Evolutionary conservation across 2,888 invertebrate species (phyloP), one percentile per base, ranked within the genome.

Genomic region (Oxycera nigricornis): DNA sequence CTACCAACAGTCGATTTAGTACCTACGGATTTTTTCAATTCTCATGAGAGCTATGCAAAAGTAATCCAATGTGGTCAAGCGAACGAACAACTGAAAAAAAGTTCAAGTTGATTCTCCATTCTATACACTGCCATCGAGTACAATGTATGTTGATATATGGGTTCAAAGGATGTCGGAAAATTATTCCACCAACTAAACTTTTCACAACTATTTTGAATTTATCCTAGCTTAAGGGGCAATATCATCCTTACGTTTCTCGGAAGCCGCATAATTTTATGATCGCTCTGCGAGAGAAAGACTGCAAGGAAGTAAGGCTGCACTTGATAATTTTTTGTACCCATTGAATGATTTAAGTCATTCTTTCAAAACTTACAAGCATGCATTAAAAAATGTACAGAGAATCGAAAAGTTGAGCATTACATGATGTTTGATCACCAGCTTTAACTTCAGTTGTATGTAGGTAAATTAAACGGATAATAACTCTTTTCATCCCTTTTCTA

Each of bases 1-100:
- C 35, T 62, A 30, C 50, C 67, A 68, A 50, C 67, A 68, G 67
- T 50, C 67, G 41, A 46, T 68, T 65, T 46, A n/a, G 22, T 28
- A 61, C 28, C 9, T 50, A 68, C 26, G 24, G 50, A 68, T 50
- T 28, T 68, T 68, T 68, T 68, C 67, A 28, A 68, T 28, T 50
- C 67, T 50, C 50, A 14, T 3, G 46, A 31, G 61, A 31, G 14
- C 17, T 31, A 31, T 17, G 20, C 9, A 61, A 30, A 30, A 31
- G 31, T 31, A 30, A 61, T 61, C 20, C 26, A 26, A 30, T 26
- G 28, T 26, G 57, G 28, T 57, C 57, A 57, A 28, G 28, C 46
- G 46, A 46, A 46, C 14, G 46, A 46, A 46, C 46, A 17, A 46
- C n/a, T 14, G 17, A 46, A 46, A 46, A 46, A 31, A 31, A 61